These are phyloP conservation scores for Cataglyphis albicans DNA, from an alignment of 2,888 invertebrate genomes.

Conservation along the genomic window DNA sequence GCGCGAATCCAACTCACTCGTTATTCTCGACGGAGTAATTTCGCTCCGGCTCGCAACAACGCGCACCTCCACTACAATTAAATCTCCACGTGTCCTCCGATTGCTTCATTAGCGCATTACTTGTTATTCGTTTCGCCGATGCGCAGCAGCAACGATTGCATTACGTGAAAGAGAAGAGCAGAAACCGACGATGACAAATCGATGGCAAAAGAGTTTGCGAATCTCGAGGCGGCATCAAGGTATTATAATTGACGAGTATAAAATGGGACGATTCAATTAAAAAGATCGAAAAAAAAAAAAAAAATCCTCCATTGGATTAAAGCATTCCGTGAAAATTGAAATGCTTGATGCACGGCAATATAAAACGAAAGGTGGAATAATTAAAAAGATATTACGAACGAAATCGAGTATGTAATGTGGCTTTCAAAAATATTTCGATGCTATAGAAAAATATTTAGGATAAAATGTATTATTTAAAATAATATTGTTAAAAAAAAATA, in stretches of 20 bases:
- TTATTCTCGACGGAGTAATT: constrained; percentile 55
- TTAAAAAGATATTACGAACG: background rate
- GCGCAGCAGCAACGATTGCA: constrained; percentile 30
- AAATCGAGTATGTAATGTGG: background rate
- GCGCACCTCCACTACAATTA: constrained; percentile 36
- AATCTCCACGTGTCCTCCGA: constrained; percentile 47
- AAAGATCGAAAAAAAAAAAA: background rate
- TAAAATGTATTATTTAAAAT: background rate
- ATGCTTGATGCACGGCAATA: background rate
- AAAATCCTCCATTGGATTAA: background rate
- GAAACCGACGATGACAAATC: constrained; percentile 17
- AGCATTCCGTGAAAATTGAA: constrained; percentile 5
- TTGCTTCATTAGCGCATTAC: constrained; percentile 56
- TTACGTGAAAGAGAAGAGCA: background rate
- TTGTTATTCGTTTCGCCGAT: constrained; percentile 32
- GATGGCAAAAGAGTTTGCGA: background rate
- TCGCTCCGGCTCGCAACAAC: constrained; percentile 19
- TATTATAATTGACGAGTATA: background rate
- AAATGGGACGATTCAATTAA: background rate
- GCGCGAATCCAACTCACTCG: constrained; percentile 37
- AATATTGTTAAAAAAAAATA: too few species aligned
- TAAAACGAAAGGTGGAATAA: background rate
- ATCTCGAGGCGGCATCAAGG: constrained; percentile 17
- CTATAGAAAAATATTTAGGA: background rate
- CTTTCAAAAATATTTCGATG: background rate